A percentile compares a stretch with the other conserved stretches of the same genome.
Conservation (phyloP, 2,113 vertebrate genomes). For the Psittacara wagleri region DNA sequence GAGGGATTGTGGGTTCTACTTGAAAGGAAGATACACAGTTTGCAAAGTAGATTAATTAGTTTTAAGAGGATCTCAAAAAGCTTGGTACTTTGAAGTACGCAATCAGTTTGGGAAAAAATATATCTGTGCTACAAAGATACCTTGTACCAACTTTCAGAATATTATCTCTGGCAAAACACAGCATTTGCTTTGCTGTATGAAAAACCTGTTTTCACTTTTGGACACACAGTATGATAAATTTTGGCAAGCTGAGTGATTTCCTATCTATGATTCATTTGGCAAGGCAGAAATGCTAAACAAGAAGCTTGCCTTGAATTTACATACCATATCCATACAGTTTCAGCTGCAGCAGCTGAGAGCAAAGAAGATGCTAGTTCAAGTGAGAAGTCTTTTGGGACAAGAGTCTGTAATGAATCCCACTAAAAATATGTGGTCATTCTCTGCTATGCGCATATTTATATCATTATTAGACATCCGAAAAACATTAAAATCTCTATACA, state of each 20-base stretch:
- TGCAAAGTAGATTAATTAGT: slow-evolving; percentile 77
- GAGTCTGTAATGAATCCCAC: not conserved
- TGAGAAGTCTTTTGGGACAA: slow-evolving; percentile 17
- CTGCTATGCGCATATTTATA: not conserved
- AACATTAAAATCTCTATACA: not conserved
- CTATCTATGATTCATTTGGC: slow-evolving; percentile 62
- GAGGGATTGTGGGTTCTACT: slow-evolving; percentile 46
- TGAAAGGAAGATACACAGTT: slow-evolving; percentile 63
- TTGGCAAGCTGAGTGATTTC: slow-evolving; percentile 65
- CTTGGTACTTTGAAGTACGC: slow-evolving; percentile 63
- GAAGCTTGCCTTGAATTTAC: slow-evolving; percentile 46
- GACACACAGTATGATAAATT: slow-evolving; percentile 68
- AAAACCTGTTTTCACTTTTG: slow-evolving; percentile 69
- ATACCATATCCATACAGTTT: not conserved
- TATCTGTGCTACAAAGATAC: slow-evolving; percentile 68
- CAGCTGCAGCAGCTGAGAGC: slow-evolving; percentile 47
- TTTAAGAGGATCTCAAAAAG: slow-evolving; percentile 71
- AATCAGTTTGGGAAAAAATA: slow-evolving; percentile 59
- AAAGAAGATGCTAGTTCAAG: slow-evolving; percentile 25
- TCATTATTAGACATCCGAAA: not conserved
- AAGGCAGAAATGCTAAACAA: slow-evolving; percentile 59
- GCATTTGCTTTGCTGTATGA: slow-evolving; percentile 58
- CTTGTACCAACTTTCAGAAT: slow-evolving; percentile 67
- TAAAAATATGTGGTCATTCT: not conserved
- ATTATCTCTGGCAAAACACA: slow-evolving; percentile 73